Conservation (phyloP, 2,113 vertebrate genomes). For the Aix galericulata region DNA sequence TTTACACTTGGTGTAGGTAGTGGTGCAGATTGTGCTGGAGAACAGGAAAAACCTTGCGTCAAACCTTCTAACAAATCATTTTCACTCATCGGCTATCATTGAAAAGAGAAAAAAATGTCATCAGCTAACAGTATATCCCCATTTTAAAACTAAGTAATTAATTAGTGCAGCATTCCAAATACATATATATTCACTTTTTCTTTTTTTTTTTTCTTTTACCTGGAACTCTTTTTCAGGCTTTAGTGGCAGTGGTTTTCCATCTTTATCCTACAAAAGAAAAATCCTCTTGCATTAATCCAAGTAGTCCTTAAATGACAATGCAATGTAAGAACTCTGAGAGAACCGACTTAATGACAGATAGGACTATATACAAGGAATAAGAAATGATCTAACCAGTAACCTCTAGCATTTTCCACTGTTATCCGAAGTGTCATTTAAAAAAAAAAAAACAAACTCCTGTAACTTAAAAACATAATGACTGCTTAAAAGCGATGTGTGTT, state of each 20-base stretch:
- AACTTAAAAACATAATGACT: background rate
- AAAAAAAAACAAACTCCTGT: background rate
- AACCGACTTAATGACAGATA: background rate
- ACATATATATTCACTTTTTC: background rate
- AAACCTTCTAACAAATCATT: conserved; percentile 73
- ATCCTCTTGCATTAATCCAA: background rate
- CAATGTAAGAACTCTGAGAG: background rate
- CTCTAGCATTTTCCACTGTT: background rate
- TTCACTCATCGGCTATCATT: conserved; percentile 73
- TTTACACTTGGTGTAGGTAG: background rate
- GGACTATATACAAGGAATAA: too few relatives aligned
- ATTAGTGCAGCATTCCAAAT: background rate
- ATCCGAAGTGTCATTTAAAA: background rate
- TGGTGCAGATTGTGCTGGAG: conserved; percentile 16
- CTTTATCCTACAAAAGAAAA: conserved; percentile 68
- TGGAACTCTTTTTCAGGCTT: conserved; percentile 57
- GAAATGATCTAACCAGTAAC: background rate
- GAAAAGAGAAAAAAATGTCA: background rate
- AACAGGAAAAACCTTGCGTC: conserved; percentile 69
- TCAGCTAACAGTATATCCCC: background rate
- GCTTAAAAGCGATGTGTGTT: background rate
- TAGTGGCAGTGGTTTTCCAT: conserved; percentile 71
- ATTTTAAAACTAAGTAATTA: background rate
- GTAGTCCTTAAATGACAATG: background rate
- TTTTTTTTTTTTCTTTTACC: conserved; percentile 55